Percentiles rank a stretch among this genome's conserved stretches.
These are phyloP conservation scores for Mormyrus proboscirostris DNA, from an alignment of 2,797 vertebrate species.

Conservation along the genomic window DNA sequence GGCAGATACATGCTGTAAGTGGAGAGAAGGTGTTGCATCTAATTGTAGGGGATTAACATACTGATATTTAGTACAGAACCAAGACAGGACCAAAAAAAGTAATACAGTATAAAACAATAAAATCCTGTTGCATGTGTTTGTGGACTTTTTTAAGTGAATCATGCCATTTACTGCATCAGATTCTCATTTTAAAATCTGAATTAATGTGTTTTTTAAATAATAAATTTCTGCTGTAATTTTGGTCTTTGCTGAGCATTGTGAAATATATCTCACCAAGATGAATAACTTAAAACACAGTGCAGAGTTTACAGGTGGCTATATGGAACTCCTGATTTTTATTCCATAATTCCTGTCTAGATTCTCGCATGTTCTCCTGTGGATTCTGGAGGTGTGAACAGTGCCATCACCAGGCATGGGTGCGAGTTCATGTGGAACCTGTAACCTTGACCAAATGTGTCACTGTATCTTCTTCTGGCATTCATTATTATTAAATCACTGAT, in stretches of 20 bases:
- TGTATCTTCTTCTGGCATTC: background rate
- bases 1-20: background rate
- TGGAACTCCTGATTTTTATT: background rate
- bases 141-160: background rate
- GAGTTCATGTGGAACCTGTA: background rate
- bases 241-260: background rate
- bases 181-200: background rate
- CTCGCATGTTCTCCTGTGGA: background rate
- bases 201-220: background rate
- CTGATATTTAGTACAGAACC: background rate
- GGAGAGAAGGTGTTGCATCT: background rate
- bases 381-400: background rate
- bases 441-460: background rate
- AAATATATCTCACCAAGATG: background rate
- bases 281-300: background rate
- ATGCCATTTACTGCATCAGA: background rate
- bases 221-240: background rate
- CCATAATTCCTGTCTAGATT: background rate
- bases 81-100: background rate
- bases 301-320: background rate
- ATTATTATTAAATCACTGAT: background rate
- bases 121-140: background rate
- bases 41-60: background rate
- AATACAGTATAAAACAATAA: background rate
- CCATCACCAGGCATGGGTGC: background rate